Percentiles rank a stretch among this genome's conserved stretches.
phyloP scores from a whole-genome alignment of 2,888 invertebrate species.

The Apamea sordens region DNA sequence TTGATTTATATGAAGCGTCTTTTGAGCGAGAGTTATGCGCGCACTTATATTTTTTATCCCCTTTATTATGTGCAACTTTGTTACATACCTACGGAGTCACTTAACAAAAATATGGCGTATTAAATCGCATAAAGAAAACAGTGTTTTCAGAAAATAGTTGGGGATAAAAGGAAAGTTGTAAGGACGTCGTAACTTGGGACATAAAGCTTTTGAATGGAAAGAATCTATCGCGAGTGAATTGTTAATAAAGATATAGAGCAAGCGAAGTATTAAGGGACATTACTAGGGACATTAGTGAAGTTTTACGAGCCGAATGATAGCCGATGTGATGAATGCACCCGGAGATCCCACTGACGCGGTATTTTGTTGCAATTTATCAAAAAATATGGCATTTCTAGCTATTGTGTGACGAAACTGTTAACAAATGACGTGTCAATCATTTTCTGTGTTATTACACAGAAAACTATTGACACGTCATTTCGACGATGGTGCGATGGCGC shows the following conservation, averaged over 20 bases:
- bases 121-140: constrained; percentile 89
- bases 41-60: constrained; percentile 83
- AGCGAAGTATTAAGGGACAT: constrained; percentile 80
- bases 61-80: constrained; percentile 87
- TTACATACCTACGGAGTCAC: constrained; percentile 82
- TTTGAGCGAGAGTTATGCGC: constrained; percentile 81
- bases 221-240: constrained; percentile 88
- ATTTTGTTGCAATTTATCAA: constrained; percentile 80
- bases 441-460: background rate
- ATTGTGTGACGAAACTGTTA: constrained; percentile 47
- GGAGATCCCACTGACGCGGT: constrained; percentile 69
- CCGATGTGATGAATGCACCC: constrained; percentile 84
- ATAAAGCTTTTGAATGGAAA: constrained; percentile 88
- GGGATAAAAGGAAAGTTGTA: constrained; percentile 88
- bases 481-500: no score
- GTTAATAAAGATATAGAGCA: constrained; percentile 90
- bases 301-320: constrained; percentile 84
- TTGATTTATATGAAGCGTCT: constrained; percentile 87
- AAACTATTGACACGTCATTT: no score
- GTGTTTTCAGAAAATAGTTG: constrained; percentile 89
- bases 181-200: constrained; percentile 86
- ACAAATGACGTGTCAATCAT: constrained; percentile 29
- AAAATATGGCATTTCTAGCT: constrained; percentile 60
- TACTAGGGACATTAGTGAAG: constrained; percentile 84
- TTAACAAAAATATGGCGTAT: constrained; percentile 88